Conservation (phyloP, 1,140 invertebrate genomes). For the Aphaenogaster rudis region DNA sequence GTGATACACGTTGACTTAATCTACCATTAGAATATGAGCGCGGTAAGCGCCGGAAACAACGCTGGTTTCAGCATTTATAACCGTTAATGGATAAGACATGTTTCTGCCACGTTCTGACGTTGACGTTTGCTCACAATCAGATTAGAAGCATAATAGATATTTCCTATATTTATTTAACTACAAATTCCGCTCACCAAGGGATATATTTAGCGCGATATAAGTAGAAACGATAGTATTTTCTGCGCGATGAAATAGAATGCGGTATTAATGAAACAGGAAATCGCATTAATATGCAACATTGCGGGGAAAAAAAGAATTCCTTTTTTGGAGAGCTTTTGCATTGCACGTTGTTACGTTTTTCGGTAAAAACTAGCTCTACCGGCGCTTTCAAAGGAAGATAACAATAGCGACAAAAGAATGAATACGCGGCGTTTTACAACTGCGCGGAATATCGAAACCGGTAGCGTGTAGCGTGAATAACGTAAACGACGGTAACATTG, state of each 20-base stretch:
- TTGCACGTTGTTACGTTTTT: conserved; percentile 32
- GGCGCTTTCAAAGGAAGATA: conserved; percentile 39
- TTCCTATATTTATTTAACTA: not conserved
- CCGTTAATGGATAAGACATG: conserved; percentile 48
- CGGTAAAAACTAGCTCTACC: conserved; percentile 43
- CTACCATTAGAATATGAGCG: conserved; percentile 43
- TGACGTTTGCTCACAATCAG: not conserved
- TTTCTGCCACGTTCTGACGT: conserved; percentile 13
- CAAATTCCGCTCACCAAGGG: not conserved
- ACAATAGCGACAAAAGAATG: conserved; percentile 55
- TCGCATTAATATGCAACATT: not conserved
- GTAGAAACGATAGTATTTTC: not conserved
- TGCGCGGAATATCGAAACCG: conserved; percentile 50
- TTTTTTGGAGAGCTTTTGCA: not conserved
- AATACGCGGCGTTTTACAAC: conserved; percentile 40
- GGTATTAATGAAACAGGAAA: too few relatives aligned
- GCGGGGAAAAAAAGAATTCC: not conserved
- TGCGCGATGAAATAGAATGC: not conserved
- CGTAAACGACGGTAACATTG: conserved; percentile 56
- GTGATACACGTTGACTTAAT: conserved; percentile 56
- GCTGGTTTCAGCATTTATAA: conserved; percentile 21
- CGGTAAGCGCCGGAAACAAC: conserved; percentile 21
- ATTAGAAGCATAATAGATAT: conserved; percentile 1
- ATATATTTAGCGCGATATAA: not conserved
- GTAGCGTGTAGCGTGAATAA: conserved; percentile 53